Conservation (phyloP, 1,140 invertebrate species). For the Heterodera schachtii region DNA sequence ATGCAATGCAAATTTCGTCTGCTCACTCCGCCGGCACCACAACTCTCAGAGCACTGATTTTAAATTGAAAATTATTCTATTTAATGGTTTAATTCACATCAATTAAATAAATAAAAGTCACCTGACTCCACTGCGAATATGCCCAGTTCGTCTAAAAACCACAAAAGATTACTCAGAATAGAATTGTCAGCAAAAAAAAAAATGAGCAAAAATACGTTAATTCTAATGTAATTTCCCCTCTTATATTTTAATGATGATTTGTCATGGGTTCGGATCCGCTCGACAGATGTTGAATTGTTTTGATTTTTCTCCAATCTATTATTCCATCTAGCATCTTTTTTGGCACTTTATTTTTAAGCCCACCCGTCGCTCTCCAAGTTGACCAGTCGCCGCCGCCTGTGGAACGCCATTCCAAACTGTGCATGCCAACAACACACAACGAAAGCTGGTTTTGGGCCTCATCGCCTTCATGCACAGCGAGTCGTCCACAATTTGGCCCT, state of each 20-base stretch:
- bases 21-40: slow-evolving; percentile 74
- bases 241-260: too few species aligned
- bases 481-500: slow-evolving; percentile 55
- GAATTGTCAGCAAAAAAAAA: too few species aligned
- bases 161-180: slow-evolving; percentile 22
- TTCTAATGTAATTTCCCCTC: too few species aligned
- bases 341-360: too few species aligned
- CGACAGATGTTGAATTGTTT: too few species aligned
- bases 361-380: too few species aligned
- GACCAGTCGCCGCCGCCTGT: too few species aligned
- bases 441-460: slow-evolving; percentile 27
- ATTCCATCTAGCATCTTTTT: too few species aligned
- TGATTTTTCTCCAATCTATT: too few species aligned
- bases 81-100: too few species aligned
- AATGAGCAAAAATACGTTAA: too few species aligned
- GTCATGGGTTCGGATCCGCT: too few species aligned
- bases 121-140: slow-evolving; percentile 59
- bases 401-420: slow-evolving; percentile 48
- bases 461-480: slow-evolving; percentile 42
- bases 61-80: neutral
- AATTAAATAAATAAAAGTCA: neutral
- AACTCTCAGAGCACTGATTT: slow-evolving; percentile 65
- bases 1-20: slow-evolving; percentile 71
- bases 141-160: slow-evolving; percentile 41
- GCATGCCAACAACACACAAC: slow-evolving; percentile 51